Conservation (phyloP, 2,888 invertebrate genomes). For the Lochmaea capreae region DNA sequence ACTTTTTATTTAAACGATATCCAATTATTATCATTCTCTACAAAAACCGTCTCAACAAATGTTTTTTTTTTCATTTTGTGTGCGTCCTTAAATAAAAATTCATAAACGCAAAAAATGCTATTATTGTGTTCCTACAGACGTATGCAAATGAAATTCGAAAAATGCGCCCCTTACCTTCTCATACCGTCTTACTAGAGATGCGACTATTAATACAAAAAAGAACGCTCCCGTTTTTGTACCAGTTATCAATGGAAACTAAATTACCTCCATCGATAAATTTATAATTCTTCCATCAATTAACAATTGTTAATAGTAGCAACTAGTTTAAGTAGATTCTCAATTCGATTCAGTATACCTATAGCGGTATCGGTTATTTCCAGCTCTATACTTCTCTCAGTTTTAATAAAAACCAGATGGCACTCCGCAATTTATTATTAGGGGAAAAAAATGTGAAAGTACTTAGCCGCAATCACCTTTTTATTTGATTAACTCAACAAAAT, state of each 20-base stretch:
- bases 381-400: constrained; percentile 12
- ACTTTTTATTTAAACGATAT: not conserved
- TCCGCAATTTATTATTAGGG: constrained; percentile 23
- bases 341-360: not conserved
- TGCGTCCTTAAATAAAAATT: constrained; percentile 1
- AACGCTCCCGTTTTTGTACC: not conserved
- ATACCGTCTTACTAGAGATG: not conserved
- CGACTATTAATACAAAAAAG: not conserved
- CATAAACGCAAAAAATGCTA: constrained; percentile 15
- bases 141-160: constrained; percentile 21
- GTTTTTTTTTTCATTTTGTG: not conserved
- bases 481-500: constrained; percentile 32
- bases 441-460: constrained; percentile 29
- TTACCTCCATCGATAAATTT: not conserved
- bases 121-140: constrained; percentile 11
- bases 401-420: constrained; percentile 32
- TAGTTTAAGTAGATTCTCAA: too few species aligned
- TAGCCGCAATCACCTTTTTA: constrained; percentile 27
- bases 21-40: not conserved
- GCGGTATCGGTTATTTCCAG: not conserved
- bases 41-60: not conserved
- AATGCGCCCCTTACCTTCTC: not conserved
- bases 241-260: not conserved
- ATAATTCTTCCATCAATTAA: too few species aligned
- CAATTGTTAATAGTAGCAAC: too few species aligned